Evolutionary conservation across 2,888 invertebrate genomes (phyloP), one percentile per base, ranked within the genome.

Genomic region (Phalera bucephala): DNA sequence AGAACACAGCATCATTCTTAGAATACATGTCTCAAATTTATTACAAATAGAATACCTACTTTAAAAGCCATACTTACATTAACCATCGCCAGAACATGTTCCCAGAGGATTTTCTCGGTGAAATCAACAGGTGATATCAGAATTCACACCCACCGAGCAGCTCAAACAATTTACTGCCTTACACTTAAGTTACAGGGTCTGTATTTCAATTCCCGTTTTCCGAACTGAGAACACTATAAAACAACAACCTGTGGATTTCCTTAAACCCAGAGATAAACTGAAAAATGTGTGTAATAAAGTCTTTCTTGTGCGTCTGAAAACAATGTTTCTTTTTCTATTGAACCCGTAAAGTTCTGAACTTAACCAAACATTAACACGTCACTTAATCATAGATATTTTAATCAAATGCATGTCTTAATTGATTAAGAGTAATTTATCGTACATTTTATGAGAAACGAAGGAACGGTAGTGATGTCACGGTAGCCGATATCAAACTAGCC

Each of bases 401-500:
- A n/a, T 3, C 14, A 10, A 15, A 15, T 29, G 1, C n/a, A n/a
- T 25, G 30, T 29, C 10, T 12, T 42, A 37, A 50, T 43, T 45
- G 40, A 51, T 55, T 45, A 36, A 37, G 33, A 48, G 47, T 56
- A 57, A 60, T 64, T 58, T 59, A 52, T 76, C 75, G 72, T 69
- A 58, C 52, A 64, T 71, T 64, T 62, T 52, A 67, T 54, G 58
- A 66, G 40, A 63, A 57, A 60, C 74, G 64, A 52, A 56, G 62
- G 56, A 67, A 65, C 80, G 77, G 74, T 80, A 58, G 72, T 76
- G 87, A 81, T 84, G 84, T 82, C 82, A 77, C 86, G 84, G 65
- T 62, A 57, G 83, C 85, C 77, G 86, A 76, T 83, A 84, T 79
- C 84, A 83, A 85, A 89, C 88, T 89, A 88, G 83, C 75, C 79